Base-by-base conservation (phyloP, 2,888 invertebrate species). In the Myathropa florea region DNA sequence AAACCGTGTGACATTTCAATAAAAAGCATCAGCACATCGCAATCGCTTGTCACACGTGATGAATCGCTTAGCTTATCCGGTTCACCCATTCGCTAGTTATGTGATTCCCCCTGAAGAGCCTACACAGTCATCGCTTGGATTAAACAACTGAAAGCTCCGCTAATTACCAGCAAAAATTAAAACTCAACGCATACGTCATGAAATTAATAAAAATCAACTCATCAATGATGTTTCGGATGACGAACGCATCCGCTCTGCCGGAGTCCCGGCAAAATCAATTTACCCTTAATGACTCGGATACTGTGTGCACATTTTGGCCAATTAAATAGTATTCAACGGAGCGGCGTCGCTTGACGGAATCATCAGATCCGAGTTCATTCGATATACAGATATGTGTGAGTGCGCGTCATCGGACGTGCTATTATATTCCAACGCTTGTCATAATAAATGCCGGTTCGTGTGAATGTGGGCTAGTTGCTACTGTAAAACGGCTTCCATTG, bases 221-320 rank as follows among this genome's bases (percentile, higher is more conserved):
- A 30, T 36, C 24, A 24, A 33, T 36, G 57, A 14, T 55, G 61
- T 30, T 39, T 28, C 26, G 46, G 24, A 46, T 28, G 26, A 60
- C 60, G 28, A 60, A 60, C 28, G 60, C 26, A 28, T 28, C 46
- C 46, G 46, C 46, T 33, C 33, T 12, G 33, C 33, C 18, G 64
- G 46, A 26, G 26, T 36, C 64, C 26, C 36, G 24, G 55, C 21
- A 18, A 24, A 75, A 75, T 57, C 21, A 75, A 75, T 75, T 75
- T 57, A 65, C 65, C 23, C 39, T 75, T 75, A 75, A 59, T 65
- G 65, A 75, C 39, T 75, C 39, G 39, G 57, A 63, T 63, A 30
- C 21, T 33, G 26, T n/a, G 36, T 65, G 23, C 21, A 18, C 75
- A 57, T 64, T 65, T 65, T 57, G 59, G 28, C 75, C 75, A 75